A percentile compares a stretch with the other conserved stretches of the same genome.
phyloP scores from a whole-genome alignment of 2,797 vertebrate genomes.

The Hozukius guyotensis region DNA sequence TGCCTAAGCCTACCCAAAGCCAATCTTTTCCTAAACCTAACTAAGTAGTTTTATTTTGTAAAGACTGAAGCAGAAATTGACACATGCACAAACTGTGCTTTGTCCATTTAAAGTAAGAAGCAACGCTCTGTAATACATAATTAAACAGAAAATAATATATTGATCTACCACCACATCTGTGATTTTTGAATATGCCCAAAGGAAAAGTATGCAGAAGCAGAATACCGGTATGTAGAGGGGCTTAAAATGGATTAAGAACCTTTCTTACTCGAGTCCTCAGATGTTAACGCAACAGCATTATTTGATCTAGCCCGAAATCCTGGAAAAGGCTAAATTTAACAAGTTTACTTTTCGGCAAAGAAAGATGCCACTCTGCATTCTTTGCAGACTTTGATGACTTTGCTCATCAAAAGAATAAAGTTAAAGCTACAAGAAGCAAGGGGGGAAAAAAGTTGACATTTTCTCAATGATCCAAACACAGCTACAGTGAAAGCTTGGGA shows the following conservation, averaged over 20 bases:
- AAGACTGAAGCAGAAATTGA: no score
- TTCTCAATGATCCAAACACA: conserved; percentile 11
- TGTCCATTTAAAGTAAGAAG: neutral
- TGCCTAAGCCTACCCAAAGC: no score
- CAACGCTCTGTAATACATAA: neutral
- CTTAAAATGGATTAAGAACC: neutral
- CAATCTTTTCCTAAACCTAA: no score
- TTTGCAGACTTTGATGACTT: conserved; percentile 9
- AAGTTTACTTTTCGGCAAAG: conserved; percentile 17
- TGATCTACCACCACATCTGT: neutral
- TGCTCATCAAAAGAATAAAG: conserved; percentile 25
- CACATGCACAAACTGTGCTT: neutral
- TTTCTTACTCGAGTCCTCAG: neutral
- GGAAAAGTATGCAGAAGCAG: neutral
- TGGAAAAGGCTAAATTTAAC: conserved; percentile 8
- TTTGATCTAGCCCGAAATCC: conserved; percentile 11
- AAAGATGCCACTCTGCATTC: conserved; percentile 6
- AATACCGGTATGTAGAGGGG: neutral
- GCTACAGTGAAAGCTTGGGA: neutral
- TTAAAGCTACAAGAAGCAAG: conserved; percentile 15
- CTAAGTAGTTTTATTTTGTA: no score
- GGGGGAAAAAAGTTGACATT: conserved; percentile 18
- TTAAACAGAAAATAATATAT: no score
- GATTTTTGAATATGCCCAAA: neutral
- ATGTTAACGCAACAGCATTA: conserved; percentile 18